Evolutionary conservation across 2,888 invertebrate species (phyloP).

Genomic region (Ectemnius continuus): DNA sequence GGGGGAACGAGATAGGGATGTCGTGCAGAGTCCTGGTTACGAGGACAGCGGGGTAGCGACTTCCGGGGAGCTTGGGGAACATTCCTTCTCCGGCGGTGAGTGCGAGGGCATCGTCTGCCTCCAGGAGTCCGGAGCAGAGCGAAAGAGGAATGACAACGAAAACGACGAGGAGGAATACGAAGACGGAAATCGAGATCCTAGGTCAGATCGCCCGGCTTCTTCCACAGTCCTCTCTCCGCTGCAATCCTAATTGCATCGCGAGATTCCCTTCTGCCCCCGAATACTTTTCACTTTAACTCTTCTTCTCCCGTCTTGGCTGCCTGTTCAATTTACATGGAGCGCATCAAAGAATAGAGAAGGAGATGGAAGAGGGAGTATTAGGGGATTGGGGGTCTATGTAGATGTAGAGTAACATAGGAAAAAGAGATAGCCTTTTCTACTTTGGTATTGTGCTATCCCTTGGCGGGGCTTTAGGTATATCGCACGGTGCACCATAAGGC

Average conservation of each 20-base stretch:
- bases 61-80: conserved; percentile 72
- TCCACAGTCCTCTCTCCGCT: neutral
- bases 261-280: neutral
- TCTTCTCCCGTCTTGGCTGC: no score
- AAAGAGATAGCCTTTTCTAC: neutral
- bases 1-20: conserved; percentile 30
- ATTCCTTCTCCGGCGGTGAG: conserved; percentile 67
- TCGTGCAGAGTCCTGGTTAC: conserved; percentile 56
- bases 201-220: conserved; percentile 42
- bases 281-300: no score
- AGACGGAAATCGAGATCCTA: conserved; percentile 60
- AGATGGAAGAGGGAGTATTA: no score
- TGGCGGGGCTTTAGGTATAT: conserved; percentile 37
- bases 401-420: neutral
- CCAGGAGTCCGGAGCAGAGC: conserved; percentile 35
- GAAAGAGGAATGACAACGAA: conserved; percentile 54
- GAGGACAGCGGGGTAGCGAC: conserved; percentile 72
- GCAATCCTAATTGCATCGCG: conserved; percentile 1
- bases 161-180: conserved; percentile 51
- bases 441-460: conserved; percentile 20
- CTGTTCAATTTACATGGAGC: neutral
- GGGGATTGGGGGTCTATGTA: no score
- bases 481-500: conserved; percentile 76
- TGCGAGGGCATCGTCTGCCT: conserved; percentile 64
- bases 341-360: neutral